Conservation (phyloP, 2,888 invertebrate species). For the Drosophila flavopinicola region DNA sequence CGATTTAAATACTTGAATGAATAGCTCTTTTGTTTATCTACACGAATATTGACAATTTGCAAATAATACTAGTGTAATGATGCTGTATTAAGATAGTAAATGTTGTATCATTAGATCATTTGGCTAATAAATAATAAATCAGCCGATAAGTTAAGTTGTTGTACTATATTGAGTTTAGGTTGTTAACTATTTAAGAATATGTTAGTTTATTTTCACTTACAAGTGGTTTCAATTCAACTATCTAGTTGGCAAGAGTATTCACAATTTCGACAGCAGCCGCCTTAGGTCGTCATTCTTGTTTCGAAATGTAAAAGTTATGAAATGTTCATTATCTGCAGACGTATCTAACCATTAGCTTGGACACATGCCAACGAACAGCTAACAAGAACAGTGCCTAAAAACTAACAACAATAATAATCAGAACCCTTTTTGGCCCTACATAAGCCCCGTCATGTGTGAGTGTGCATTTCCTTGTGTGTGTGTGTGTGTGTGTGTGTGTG, state of each 20-base stretch:
- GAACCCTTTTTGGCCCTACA: slow-evolving; percentile 31
- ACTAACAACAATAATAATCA: slow-evolving; percentile 27
- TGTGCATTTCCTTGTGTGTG: slow-evolving; percentile 25
- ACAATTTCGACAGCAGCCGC: not conserved
- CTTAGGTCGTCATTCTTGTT: slow-evolving; percentile 1
- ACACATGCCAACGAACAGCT: slow-evolving; percentile 20
- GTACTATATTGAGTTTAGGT: not conserved
- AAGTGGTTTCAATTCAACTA: not conserved
- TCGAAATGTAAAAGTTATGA: slow-evolving; percentile 61
- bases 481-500: slow-evolving; percentile 27
- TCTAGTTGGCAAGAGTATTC: slow-evolving; percentile 1
- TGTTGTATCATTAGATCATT: too few relatives aligned
- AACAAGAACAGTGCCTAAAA: slow-evolving; percentile 20
- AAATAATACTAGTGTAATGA: too few relatives aligned
- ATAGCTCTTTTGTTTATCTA: too few relatives aligned
- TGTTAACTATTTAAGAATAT: not conserved
- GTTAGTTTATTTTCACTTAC: too few relatives aligned
- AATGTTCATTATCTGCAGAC: slow-evolving; percentile 48
- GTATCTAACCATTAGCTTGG: slow-evolving; percentile 58
- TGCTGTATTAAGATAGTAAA: too few relatives aligned
- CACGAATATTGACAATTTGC: too few relatives aligned
- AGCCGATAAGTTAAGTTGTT: too few relatives aligned
- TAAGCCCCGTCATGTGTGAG: slow-evolving; percentile 31
- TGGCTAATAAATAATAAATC: too few relatives aligned
- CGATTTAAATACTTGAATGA: too few relatives aligned